phyloP scores from a whole-genome alignment of 2,797 vertebrate genomes.

The Vultur gryphus region DNA sequence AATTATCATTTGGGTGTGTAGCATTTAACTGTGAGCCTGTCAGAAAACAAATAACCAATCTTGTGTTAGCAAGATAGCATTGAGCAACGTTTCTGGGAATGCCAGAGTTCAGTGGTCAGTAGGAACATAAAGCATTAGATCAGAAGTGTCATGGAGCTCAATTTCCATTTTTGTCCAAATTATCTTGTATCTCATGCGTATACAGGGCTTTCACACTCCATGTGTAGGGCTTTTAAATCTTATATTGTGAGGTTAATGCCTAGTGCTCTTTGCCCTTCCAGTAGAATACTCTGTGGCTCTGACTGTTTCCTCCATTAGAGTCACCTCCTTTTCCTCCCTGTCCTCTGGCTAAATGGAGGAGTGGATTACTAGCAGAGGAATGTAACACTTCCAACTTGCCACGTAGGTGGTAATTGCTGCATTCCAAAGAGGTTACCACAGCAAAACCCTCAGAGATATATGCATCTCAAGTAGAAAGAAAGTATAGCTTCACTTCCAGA shows the following conservation, averaged over 20 bases:
- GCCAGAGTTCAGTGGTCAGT: not conserved
- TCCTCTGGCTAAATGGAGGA: slow-evolving; percentile 51
- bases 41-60: not conserved
- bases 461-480: not conserved
- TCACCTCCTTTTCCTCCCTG: slow-evolving; percentile 38
- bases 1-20: not conserved
- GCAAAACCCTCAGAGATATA: not conserved
- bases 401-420: slow-evolving; percentile 2
- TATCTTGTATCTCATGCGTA: not conserved
- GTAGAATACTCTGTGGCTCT: not conserved
- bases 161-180: not conserved
- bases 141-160: not conserved
- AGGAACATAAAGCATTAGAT: not conserved
- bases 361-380: slow-evolving; percentile 27
- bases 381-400: slow-evolving; percentile 30
- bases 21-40: not conserved
- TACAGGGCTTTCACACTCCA: not conserved
- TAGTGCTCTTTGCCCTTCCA: not conserved
- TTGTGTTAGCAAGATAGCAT: not conserved
- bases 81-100: not conserved
- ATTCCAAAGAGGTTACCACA: slow-evolving; percentile 15
- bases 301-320: not conserved
- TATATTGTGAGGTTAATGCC: not conserved
- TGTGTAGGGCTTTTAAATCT: not conserved
- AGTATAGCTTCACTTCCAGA: not conserved